phyloP scores from a whole-genome alignment of 2,888 invertebrate genomes.

The Acleris emargana region DNA sequence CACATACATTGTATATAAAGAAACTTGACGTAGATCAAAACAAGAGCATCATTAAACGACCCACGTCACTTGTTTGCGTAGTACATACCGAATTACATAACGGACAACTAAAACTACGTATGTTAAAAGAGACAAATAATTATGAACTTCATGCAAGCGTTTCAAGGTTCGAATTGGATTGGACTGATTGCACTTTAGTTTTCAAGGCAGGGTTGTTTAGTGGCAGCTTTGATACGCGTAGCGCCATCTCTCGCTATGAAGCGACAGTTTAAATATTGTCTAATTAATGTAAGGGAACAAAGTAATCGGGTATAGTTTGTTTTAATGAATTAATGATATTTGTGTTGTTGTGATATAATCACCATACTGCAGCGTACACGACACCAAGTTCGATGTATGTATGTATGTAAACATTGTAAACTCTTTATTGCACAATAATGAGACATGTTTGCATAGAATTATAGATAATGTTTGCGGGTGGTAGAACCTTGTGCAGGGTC shows the following conservation, averaged over 20 bases:
- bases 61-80: conserved; percentile 29
- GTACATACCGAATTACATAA: conserved; percentile 31
- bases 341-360: too few relatives aligned
- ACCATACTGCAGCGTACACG: too few relatives aligned
- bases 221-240: conserved; percentile 10
- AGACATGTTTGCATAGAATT: too few relatives aligned
- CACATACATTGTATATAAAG: not conserved
- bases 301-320: too few relatives aligned
- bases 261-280: not conserved
- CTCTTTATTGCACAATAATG: too few relatives aligned
- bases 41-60: conserved; percentile 17
- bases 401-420: too few relatives aligned
- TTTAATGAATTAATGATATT: too few relatives aligned
- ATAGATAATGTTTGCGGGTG: too few relatives aligned
- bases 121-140: conserved; percentile 9
- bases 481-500: too few relatives aligned
- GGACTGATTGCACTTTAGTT: conserved; percentile 5
- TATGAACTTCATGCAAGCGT: not conserved
- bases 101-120: conserved; percentile 9
- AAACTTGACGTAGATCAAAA: conserved; percentile 6
- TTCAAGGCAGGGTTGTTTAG: conserved; percentile 15
- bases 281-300: conserved; percentile 3
- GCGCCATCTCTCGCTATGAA: conserved; percentile 33
- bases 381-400: too few relatives aligned
- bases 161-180: conserved; percentile 9